These are phyloP conservation scores for Allygus modestus DNA, from an alignment of 2,888 invertebrate species.

Conservation along the genomic window DNA sequence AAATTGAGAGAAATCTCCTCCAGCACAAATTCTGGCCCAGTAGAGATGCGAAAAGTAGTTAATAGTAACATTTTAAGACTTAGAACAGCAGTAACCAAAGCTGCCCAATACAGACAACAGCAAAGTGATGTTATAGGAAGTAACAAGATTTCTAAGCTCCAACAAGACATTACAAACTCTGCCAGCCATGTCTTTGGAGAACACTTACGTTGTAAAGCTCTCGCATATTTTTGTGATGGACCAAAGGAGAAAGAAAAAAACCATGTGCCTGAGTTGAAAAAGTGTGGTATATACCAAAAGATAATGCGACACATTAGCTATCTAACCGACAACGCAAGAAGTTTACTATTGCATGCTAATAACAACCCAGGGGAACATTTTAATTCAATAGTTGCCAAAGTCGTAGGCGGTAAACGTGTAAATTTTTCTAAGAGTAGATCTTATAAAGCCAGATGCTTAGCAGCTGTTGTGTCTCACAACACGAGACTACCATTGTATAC, in stretches of 20 bases:
- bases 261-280: slow-evolving; percentile 30
- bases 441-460: slow-evolving; percentile 71
- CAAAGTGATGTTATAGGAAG: not conserved
- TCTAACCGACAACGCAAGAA: not conserved
- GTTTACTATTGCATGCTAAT: not conserved
- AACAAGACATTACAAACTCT: slow-evolving; percentile 64
- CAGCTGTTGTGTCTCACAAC: slow-evolving; percentile 66
- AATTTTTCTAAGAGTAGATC: slow-evolving; percentile 70
- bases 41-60: slow-evolving; percentile 19
- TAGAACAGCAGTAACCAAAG: not conserved
- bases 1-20: slow-evolving; percentile 57
- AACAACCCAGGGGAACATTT: not conserved
- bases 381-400: slow-evolving; percentile 71
- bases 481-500: slow-evolving; percentile 64
- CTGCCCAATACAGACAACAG: not conserved
- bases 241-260: slow-evolving; percentile 57
- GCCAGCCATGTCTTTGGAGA: slow-evolving; percentile 69
- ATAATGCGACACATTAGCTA: slow-evolving; percentile 47
- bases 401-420: slow-evolving; percentile 72
- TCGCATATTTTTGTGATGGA: slow-evolving; percentile 66
- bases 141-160: not conserved
- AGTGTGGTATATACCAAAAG: slow-evolving; percentile 50
- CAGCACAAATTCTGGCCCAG: slow-evolving; percentile 36
- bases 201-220: slow-evolving; percentile 68
- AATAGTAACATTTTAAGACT: slow-evolving; percentile 14